phyloP scores from a whole-genome alignment of 2,888 invertebrate genomes.

The Branchellion lobata region DNA sequence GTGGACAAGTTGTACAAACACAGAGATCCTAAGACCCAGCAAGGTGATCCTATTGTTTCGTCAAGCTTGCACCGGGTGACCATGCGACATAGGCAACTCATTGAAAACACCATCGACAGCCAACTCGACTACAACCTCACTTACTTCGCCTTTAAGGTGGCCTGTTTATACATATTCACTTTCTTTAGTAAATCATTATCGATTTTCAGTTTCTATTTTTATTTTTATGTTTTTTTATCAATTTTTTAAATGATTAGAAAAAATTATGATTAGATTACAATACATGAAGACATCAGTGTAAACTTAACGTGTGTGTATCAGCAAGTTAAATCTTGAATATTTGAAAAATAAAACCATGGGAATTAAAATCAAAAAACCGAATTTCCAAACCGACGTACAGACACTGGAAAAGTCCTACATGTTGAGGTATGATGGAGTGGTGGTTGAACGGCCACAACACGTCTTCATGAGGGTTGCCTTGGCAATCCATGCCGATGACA shows the following conservation, averaged over 20 bases:
- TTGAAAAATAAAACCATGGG: no score
- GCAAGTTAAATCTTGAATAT: no score
- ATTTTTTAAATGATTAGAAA: no score
- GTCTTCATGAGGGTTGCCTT: conserved; percentile 42
- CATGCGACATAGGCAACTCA: background rate
- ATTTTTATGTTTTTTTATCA: no score
- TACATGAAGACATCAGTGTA: no score
- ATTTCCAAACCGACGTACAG: background rate
- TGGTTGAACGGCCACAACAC: conserved; percentile 34
- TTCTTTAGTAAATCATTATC: no score
- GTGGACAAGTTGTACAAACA: conserved; percentile 12
- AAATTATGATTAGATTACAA: no score
- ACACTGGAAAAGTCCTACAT: conserved; percentile 36
- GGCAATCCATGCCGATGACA: conserved; percentile 30
- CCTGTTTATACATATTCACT: no score
- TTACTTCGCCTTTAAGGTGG: conserved; percentile 39
- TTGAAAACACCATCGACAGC: conserved; percentile 13
- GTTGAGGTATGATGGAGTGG: conserved; percentile 12
- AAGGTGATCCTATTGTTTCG: conserved; percentile 21
- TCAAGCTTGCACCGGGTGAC: conserved; percentile 11
- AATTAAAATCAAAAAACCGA: no score
- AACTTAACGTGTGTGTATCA: no score
- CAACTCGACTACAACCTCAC: conserved; percentile 25
- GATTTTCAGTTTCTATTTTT: no score
- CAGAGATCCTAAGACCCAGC: background rate